A percentile compares a stretch with the other conserved stretches of the same genome.
phyloP scores from a whole-genome alignment of 2,797 vertebrate species.

The Okamejei kenojei region DNA sequence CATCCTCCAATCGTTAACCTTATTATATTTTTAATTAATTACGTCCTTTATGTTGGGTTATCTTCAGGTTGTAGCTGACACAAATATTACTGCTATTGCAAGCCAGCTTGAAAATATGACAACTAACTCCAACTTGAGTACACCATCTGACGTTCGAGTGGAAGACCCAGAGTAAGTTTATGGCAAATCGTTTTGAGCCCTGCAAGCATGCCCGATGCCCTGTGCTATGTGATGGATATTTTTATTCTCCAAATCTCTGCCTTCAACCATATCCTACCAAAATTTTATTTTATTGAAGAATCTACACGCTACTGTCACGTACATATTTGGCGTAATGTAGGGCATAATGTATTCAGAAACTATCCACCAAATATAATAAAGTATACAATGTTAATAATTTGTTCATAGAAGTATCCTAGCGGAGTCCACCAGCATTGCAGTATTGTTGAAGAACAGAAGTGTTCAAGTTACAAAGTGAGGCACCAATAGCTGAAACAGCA shows the following conservation, averaged over 20 bases:
- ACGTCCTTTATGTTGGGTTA: not conserved
- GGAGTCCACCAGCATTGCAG: not conserved
- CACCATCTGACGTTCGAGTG: constrained; percentile 52
- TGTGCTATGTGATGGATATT: not conserved
- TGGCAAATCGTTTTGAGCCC: not conserved
- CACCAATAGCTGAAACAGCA: not conserved
- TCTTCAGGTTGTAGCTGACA: constrained; percentile 79
- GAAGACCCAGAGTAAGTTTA: constrained; percentile 74
- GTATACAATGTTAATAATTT: not conserved
- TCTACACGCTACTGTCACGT: not conserved
- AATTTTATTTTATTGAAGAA: constrained; percentile 7
- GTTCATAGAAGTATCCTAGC: too few relatives aligned
- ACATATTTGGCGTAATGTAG: not conserved
- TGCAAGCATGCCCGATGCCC: not conserved
- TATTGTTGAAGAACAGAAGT: not conserved
- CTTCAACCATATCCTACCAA: not conserved
- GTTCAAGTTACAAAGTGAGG: not conserved
- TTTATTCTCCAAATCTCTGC: not conserved
- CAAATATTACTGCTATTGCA: constrained; percentile 83
- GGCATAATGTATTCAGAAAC: not conserved
- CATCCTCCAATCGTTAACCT: not conserved
- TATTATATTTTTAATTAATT: not conserved
- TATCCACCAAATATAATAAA: not conserved
- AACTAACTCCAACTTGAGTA: constrained; percentile 50
- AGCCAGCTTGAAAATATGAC: constrained; percentile 82